Evolutionary conservation across 2,113 vertebrate species (phyloP).

Genomic region (Cyphomyrus plagiostoma): DNA sequence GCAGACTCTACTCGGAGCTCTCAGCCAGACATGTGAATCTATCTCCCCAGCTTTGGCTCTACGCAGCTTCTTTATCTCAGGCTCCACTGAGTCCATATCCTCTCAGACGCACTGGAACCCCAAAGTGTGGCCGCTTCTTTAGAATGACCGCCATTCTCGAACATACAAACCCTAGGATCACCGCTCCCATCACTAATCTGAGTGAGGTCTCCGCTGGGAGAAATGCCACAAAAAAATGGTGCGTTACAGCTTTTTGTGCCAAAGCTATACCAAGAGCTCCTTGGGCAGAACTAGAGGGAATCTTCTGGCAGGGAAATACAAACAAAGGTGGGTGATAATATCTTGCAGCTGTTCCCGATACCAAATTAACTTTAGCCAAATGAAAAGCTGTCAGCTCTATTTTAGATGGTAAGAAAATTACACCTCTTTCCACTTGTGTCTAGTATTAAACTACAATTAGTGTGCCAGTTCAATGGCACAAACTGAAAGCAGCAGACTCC

Average conservation of each 20-base stretch:
- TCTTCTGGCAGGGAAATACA: not conserved
- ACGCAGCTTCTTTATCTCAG: not conserved
- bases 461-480: constrained; percentile 17
- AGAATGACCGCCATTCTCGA: not conserved
- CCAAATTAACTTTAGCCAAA: constrained; percentile 28
- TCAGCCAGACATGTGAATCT: not conserved
- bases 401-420: constrained; percentile 31
- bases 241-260: not conserved
- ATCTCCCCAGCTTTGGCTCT: not conserved
- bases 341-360: constrained; percentile 18
- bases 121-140: not conserved
- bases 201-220: not conserved
- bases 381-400: constrained; percentile 26
- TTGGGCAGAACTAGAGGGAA: not conserved
- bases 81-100: not conserved
- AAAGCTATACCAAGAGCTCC: not conserved
- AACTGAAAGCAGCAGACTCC: constrained; percentile 1
- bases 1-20: not conserved
- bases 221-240: not conserved
- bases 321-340: constrained; percentile 10
- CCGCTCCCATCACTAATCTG: not conserved
- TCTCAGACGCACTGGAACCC: not conserved
- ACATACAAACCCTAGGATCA: not conserved
- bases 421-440: constrained; percentile 21
- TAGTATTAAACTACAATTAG: constrained; percentile 43